Evolutionary conservation across 1,140 invertebrate species (phyloP).

Genomic region (Lepidurus arcticus): DNA sequence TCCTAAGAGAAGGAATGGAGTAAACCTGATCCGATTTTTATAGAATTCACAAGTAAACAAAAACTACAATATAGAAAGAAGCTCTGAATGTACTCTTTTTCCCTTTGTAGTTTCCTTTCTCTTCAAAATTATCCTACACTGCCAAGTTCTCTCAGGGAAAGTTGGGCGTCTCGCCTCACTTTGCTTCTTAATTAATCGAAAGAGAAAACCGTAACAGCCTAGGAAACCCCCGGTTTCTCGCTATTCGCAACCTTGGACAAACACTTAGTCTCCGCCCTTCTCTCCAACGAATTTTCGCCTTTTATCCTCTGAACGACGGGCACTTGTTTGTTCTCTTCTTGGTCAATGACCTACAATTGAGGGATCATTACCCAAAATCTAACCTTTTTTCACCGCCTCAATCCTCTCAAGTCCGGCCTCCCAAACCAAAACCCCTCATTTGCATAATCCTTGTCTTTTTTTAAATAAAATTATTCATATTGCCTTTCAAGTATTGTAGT

Average conservation of each 20-base stretch:
- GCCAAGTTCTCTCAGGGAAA: neutral
- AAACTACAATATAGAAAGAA: neutral
- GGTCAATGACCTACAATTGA: constrained; percentile 4
- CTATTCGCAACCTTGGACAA: neutral
- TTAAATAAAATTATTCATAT: neutral
- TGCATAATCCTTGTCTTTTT: neutral
- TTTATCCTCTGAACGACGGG: neutral
- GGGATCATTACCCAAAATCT: neutral
- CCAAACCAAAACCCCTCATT: neutral
- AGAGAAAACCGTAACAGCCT: neutral
- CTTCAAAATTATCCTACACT: neutral
- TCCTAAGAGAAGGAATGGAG: too few relatives aligned
- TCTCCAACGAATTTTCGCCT: neutral
- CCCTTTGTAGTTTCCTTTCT: neutral
- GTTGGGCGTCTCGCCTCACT: neutral
- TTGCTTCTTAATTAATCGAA: constrained; percentile 5
- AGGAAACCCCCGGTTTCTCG: neutral
- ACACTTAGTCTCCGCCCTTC: neutral
- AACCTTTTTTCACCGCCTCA: constrained; percentile 3
- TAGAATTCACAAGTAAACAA: too few relatives aligned
- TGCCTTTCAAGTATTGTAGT: neutral
- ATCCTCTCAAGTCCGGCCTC: neutral
- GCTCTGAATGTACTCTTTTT: neutral
- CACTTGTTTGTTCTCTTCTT: neutral
- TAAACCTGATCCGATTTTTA: too few relatives aligned